A percentile compares a stretch with the other conserved stretches of the same genome.
These are phyloP conservation scores for Drosophila cyrtoloma DNA, from an alignment of 2,888 invertebrate species.

Conservation along the genomic window DNA sequence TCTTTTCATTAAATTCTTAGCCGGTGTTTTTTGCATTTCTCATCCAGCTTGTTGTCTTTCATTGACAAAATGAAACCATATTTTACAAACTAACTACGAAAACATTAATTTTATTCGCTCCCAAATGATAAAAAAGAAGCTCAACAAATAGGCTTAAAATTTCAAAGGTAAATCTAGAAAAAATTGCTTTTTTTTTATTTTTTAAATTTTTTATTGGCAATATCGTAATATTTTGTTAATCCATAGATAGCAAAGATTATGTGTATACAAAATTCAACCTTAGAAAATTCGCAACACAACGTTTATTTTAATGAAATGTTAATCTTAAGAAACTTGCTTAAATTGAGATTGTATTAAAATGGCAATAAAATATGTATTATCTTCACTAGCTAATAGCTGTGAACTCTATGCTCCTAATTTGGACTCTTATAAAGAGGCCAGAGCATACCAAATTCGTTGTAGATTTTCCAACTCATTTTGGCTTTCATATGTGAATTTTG, in stretches of 20 bases:
- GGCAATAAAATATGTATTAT: neutral
- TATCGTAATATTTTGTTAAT: too few species aligned
- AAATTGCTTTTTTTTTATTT: neutral
- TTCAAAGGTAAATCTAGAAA: neutral
- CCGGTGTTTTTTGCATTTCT: neutral
- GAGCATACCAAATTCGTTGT: conserved; percentile 9
- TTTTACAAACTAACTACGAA: neutral
- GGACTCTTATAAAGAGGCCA: neutral
- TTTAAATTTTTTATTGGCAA: too few species aligned
- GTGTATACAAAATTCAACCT: too few species aligned
- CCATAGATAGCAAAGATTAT: too few species aligned
- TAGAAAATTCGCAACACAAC: neutral
- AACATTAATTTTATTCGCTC: neutral
- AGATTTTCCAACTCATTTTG: neutral
- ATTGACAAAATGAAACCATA: neutral
- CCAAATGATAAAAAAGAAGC: neutral
- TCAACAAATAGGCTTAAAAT: neutral
- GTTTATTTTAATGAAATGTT: neutral
- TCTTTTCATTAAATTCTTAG: neutral
- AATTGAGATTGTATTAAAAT: neutral
- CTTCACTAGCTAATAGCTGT: neutral
- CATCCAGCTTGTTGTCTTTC: neutral
- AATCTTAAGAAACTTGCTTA: neutral
- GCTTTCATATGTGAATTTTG: conserved; percentile 25
- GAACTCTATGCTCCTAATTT: neutral